phyloP scores from a whole-genome alignment of 2,797 vertebrate species.

The Silurus aristotelis region DNA sequence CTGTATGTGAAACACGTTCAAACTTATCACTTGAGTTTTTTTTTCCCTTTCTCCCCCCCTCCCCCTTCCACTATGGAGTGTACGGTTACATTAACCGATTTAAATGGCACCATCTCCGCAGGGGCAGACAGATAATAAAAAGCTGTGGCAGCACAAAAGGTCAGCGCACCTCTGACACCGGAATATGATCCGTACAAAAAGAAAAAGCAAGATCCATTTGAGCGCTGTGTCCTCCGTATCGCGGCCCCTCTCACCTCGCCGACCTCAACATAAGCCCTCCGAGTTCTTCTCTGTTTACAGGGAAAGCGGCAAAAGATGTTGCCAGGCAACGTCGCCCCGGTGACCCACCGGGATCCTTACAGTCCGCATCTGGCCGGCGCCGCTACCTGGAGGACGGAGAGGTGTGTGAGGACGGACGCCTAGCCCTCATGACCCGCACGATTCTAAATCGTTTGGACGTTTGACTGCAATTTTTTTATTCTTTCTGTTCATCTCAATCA shows the following conservation, averaged over 20 bases:
- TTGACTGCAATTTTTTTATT: background rate
- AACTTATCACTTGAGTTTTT: conserved; percentile 51
- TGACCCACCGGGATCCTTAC: conserved; percentile 74
- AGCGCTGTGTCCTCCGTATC: conserved; percentile 50
- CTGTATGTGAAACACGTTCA: conserved; percentile 65
- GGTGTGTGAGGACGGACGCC: conserved; percentile 62
- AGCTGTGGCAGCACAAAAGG: conserved; percentile 37
- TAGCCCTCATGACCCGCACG: conserved; percentile 19
- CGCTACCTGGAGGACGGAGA: conserved; percentile 64
- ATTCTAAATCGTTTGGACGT: background rate
- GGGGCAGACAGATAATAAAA: conserved; percentile 38
- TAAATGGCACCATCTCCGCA: conserved; percentile 32
- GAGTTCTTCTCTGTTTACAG: conserved; percentile 71
- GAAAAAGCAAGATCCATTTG: conserved; percentile 49
- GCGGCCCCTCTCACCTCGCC: conserved; percentile 63
- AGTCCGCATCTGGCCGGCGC: conserved; percentile 71
- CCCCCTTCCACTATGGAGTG: background rate
- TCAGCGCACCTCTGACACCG: conserved; percentile 38
- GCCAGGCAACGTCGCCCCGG: conserved; percentile 70
- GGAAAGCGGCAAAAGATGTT: conserved; percentile 69
- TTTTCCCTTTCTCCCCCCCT: background rate
- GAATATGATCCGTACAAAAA: conserved; percentile 54
- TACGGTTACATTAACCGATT: conserved; percentile 39
- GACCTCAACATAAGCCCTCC: conserved; percentile 67
- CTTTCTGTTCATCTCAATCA: background rate